These are phyloP conservation scores for Peromyscus californicus DNA, from an alignment of 2,113 vertebrate species.

Conservation along the genomic window DNA sequence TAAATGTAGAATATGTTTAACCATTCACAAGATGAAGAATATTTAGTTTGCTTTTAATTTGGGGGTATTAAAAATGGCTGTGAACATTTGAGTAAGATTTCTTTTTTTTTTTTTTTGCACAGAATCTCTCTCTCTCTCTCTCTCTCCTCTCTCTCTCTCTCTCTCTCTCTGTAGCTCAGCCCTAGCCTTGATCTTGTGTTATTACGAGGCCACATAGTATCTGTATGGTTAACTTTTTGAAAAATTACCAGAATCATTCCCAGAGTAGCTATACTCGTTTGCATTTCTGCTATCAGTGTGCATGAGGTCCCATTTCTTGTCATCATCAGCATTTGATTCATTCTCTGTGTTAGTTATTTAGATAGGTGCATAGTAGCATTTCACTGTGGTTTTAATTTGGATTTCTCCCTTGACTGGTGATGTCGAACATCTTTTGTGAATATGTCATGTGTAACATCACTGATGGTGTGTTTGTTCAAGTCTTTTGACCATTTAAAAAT, in stretches of 20 bases:
- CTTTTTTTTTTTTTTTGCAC: not conserved
- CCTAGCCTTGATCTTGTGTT: not conserved
- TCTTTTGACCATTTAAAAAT: slow-evolving; percentile 32
- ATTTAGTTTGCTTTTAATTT: not conserved
- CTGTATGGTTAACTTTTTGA: not conserved
- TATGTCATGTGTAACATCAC: not conserved
- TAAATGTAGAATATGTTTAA: not conserved
- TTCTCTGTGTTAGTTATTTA: not conserved
- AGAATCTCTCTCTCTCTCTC: not conserved
- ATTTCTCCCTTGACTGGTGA: not conserved
- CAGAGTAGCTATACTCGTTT: not conserved
- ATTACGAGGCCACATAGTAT: not conserved
- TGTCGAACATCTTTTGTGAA: not conserved
- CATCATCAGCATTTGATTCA: not conserved
- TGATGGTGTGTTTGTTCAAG: not conserved
- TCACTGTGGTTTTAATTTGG: not conserved
- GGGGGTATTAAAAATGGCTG: not conserved
- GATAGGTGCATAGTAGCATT: not conserved
- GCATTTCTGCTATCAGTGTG: not conserved
- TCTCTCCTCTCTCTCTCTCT: not conserved
- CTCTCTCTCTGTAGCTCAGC: not conserved
- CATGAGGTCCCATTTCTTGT: not conserved
- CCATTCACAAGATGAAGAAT: not conserved
- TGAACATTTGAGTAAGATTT: not conserved
- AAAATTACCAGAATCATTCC: not conserved